phyloP scores from a whole-genome alignment of 1,140 invertebrate species.

The Magallana ariakensis region DNA sequence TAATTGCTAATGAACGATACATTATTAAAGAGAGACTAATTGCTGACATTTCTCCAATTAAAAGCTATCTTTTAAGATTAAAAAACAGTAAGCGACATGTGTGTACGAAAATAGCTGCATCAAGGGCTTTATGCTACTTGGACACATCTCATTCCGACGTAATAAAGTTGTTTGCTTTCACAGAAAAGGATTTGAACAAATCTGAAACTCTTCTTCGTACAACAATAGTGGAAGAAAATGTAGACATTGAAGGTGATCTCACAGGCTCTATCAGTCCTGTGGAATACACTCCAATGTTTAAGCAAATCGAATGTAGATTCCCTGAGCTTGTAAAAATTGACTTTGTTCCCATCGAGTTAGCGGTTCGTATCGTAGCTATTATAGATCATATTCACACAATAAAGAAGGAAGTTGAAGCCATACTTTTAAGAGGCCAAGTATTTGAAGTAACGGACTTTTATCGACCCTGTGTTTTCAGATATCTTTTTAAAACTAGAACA shows the following conservation, averaged over 20 bases:
- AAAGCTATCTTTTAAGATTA: background rate
- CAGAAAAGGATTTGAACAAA: conserved; percentile 15
- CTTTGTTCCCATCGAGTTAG: background rate
- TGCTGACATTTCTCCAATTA: background rate
- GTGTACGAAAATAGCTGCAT: background rate
- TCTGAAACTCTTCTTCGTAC: background rate
- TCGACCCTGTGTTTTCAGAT: background rate
- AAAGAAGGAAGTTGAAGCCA: background rate
- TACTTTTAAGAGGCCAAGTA: background rate
- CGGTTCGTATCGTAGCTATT: background rate
- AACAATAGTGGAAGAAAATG: background rate
- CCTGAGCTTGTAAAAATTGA: background rate
- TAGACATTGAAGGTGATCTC: background rate
- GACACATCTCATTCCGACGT: background rate
- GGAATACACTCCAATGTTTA: background rate
- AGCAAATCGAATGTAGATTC: background rate
- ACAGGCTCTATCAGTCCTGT: background rate
- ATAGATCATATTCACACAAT: background rate
- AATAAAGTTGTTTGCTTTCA: conserved; percentile 3
- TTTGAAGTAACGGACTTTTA: background rate
- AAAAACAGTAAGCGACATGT: background rate
- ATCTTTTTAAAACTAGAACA: background rate
- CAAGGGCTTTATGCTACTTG: background rate
- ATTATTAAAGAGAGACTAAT: background rate
- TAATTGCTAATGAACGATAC: background rate